Evolutionary conservation across 2,797 vertebrate species (phyloP), one percentile per base, ranked within the genome.

Genomic region (Mormyrops attenuatus): DNA sequence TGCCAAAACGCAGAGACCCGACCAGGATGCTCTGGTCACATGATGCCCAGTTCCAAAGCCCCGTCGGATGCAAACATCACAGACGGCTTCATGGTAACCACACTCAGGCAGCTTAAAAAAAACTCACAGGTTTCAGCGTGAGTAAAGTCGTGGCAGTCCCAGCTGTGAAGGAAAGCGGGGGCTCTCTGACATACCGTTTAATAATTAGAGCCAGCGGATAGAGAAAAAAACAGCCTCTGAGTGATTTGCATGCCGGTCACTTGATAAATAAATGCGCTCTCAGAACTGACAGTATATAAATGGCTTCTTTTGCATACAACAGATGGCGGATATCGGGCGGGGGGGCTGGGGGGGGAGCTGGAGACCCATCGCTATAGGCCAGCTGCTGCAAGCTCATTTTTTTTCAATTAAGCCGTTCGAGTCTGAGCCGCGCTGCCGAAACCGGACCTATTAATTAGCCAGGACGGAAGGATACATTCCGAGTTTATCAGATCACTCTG

Each of bases 301-400:
- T 96, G 95, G 94, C 94, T 97, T 97, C 96, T 96, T 98, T 97
- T 98, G 96, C 96, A 97, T 96, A 97, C 93, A 96, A 96, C 97
- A 99, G 98, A 98, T 98, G 97, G 98, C 94, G 96, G 93, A 95
- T 97, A 96, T 96, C 95, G 95, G 94, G 96, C 94, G 93, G 96
- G 96, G 96, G 94, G 34, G 55, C 20, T 7, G 80, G 49, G 38
- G 34, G 38, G 3, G 94, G 86, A 93, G 94, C 93, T 94, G 93
- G 92, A 94, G 94, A 93, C 92, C 92, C 92, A 93, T 95, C 95
- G 95, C 96, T 96, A 94, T 95, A 90, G 94, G 95, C 96, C 98
- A 99, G 97, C 97, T 98, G 98, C 95, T 97, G 95, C 94, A 93
- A 93, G 94, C 94, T 95, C 93, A 93, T 92, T 95, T 94, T 93